Evolutionary conservation across 2,797 vertebrate genomes (phyloP).

Genomic region (Pseudotriccus pelzelni): DNA sequence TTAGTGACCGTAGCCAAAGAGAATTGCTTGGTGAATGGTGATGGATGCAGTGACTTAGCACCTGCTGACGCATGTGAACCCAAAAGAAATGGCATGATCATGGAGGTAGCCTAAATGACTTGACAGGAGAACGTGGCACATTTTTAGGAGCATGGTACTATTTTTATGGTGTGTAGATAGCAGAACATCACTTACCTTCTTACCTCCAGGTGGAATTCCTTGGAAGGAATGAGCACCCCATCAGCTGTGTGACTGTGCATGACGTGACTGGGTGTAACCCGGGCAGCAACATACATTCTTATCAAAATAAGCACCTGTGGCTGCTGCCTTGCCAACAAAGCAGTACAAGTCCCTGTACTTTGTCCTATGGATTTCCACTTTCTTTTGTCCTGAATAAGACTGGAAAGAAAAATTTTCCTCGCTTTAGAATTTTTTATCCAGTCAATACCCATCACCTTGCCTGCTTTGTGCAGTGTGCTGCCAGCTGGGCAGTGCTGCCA

Average conservation of each 20-base stretch:
- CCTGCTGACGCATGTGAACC: not conserved
- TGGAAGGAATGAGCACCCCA: not conserved
- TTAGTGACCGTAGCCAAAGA: not conserved
- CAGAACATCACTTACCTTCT: not conserved
- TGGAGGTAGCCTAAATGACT: not conserved
- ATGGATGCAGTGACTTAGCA: not conserved
- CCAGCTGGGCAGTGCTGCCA: not conserved
- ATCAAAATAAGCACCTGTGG: conserved; percentile 1
- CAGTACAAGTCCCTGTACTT: not conserved
- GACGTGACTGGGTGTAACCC: not conserved
- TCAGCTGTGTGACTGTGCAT: not conserved
- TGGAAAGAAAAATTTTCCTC: not conserved
- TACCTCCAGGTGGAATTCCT: not conserved
- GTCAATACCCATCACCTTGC: not conserved
- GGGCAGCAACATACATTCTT: not conserved
- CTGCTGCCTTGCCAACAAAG: not conserved
- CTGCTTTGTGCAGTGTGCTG: not conserved
- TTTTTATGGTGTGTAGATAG: not conserved
- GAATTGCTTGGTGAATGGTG: not conserved
- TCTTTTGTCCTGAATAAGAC: not conserved
- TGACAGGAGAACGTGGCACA: not conserved
- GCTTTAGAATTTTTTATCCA: not conserved
- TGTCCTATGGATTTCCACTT: not conserved
- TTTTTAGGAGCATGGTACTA: not conserved
- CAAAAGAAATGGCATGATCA: not conserved